Base-by-base conservation (phyloP, 2,113 vertebrate genomes). In the Tachuris rubrigastra region DNA sequence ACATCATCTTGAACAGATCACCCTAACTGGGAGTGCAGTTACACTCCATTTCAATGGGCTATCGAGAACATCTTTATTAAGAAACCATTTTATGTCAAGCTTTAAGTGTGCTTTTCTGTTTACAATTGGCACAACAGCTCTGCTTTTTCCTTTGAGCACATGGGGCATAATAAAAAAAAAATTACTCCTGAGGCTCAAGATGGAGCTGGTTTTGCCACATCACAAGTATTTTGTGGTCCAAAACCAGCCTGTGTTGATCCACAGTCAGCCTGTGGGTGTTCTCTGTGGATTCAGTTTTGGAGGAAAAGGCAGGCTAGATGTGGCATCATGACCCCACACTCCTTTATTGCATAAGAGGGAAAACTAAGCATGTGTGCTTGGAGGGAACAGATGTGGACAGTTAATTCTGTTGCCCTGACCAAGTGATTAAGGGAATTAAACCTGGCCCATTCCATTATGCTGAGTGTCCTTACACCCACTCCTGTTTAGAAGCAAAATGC, bases 341-440 rank as follows among this genome's bases (percentile, higher is more conserved):
- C 93, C 89, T 94, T 85, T 62, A 67, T 97, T 98, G 81, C 62
- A 55, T 92, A 97, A 95, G 95, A 94, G 86, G 69, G 87, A 95
- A 80, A 94, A 83, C 50, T 89, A 96, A 93, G 90, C 89, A 75
- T 92, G 78, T 95, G 92, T 30, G 46, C 93, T 97, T 4, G 4
- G 47, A 91, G 95, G 73, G 96, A 98, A 97, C 98, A 98, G 97
- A 98, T 98, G 98, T 94, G 96, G 93, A 94, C 97, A 92, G 96
- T 98, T 98, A 98, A 98, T 98, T 98, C 97, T 94, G 94, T 95
- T 97, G 97, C 97, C 95, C 97, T 97, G 97, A 97, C 98, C 96
- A 95, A 96, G 95, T 85, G 97, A 98, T 98, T 98, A 98, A 97
- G 96, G 97, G 97, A 98, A 98, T 98, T 98, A 98, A 98, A 98